Percentiles rank a stretch among this genome's conserved stretches.
phyloP scores from a whole-genome alignment of 2,888 invertebrate species.

The Cordylochernes scorpioides region DNA sequence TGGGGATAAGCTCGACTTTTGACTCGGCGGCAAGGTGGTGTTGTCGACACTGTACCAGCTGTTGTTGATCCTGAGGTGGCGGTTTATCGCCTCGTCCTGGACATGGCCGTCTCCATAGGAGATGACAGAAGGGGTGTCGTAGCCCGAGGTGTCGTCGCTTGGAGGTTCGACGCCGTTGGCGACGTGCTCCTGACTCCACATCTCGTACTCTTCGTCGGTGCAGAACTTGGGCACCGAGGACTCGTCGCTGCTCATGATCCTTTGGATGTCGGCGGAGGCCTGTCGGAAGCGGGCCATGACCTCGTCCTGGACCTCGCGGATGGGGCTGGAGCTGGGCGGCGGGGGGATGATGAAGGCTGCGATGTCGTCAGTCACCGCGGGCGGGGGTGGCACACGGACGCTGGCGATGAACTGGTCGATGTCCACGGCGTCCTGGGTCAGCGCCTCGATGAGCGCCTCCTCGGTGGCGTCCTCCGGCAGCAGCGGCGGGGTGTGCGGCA shows the following conservation, averaged over 20 bases:
- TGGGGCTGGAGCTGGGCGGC: constrained; percentile 28
- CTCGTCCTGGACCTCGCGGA: constrained; percentile 12
- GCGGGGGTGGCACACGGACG: constrained; percentile 50
- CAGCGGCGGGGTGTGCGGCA: not conserved
- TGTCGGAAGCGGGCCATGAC: constrained; percentile 15
- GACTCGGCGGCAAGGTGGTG: not conserved
- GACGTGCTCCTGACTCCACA: no score
- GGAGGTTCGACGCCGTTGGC: no score
- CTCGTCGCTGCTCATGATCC: constrained; percentile 10
- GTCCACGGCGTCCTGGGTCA: constrained; percentile 5
- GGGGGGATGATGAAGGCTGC: constrained; percentile 59
- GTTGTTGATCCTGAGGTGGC: no score
- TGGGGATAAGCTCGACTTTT: constrained; percentile 3
- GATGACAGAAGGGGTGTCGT: no score
- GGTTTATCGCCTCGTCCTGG: no score
- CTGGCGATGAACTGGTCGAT: constrained; percentile 57
- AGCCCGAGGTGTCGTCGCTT: no score
- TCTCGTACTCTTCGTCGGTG: no score
- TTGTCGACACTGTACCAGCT: not conserved
- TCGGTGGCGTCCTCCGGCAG: not conserved
- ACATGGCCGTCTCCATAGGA: no score
- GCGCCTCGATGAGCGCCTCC: not conserved
- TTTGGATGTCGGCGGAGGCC: constrained; percentile 15
- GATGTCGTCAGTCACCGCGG: constrained; percentile 34
- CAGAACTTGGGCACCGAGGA: constrained; percentile 8